These are phyloP conservation scores for Pammene fasciana DNA, from an alignment of 2,888 invertebrate species.

Conservation along the genomic window DNA sequence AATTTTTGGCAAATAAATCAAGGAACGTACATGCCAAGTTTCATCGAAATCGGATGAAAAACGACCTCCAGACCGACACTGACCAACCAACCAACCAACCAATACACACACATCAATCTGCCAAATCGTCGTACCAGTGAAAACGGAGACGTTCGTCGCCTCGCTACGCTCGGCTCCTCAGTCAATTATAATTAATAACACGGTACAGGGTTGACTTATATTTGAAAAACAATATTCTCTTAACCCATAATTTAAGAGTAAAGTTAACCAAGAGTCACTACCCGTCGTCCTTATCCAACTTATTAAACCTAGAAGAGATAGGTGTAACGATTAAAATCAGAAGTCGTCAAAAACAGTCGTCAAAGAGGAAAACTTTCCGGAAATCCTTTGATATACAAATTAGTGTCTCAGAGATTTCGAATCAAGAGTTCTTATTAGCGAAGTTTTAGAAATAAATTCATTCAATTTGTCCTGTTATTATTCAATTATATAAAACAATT, in stretches of 20 bases:
- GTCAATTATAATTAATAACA: no score
- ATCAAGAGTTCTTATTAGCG: constrained; percentile 1
- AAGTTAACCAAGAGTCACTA: constrained; percentile 3
- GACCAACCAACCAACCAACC: no score
- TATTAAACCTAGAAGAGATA: constrained; percentile 13
- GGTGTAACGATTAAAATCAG: constrained; percentile 10
- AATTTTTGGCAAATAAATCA: no score
- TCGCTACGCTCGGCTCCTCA: no score
- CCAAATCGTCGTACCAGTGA: no score
- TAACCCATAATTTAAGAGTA: neutral
- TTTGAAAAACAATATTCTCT: neutral
- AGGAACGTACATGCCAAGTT: no score
- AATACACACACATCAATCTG: no score
- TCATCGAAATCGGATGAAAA: no score
- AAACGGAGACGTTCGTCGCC: no score
- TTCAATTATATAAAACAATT: no score
- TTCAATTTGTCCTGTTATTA: neutral
- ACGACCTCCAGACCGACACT: no score
- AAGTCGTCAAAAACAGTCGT: constrained; percentile 11
- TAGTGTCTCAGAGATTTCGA: constrained; percentile 8
- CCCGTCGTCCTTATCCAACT: neutral
- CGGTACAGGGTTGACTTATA: no score
- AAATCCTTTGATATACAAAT: constrained; percentile 4
- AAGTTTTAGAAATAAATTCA: neutral
- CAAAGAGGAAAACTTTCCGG: neutral